These are phyloP conservation scores for Calliphora vicina DNA, from an alignment of 1,140 invertebrate genomes.

Conservation along the genomic window DNA sequence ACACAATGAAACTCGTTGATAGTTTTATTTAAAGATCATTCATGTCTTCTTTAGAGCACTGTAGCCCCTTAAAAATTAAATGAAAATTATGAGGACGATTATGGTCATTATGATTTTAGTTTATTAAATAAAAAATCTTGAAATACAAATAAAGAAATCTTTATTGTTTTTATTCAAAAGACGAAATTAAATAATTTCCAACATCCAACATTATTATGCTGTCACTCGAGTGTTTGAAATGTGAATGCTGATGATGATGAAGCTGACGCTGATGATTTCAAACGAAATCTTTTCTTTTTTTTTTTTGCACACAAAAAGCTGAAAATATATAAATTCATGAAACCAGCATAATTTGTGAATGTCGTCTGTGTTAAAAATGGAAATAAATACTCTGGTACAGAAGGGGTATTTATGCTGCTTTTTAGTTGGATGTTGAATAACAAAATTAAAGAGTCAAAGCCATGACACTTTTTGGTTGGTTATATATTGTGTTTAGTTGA, in stretches of 20 bases:
- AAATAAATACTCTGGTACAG: not conserved
- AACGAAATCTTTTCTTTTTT: not conserved
- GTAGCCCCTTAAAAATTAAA: not conserved
- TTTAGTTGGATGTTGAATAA: not conserved
- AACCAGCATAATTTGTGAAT: not conserved
- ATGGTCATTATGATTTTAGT: too few relatives aligned
- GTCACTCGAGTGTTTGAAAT: not conserved
- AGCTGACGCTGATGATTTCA: not conserved
- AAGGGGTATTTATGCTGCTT: not conserved
- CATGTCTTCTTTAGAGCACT: too few relatives aligned
- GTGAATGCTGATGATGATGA: too few relatives aligned
- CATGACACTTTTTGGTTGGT: not conserved
- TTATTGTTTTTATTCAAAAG: not conserved
- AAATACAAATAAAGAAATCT: not conserved
- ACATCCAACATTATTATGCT: not conserved
- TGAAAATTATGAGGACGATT: not conserved
- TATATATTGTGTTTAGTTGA: too few relatives aligned
- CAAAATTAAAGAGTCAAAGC: not conserved
- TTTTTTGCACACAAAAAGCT: not conserved
- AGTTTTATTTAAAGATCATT: too few relatives aligned
- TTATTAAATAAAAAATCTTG: too few relatives aligned
- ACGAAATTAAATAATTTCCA: not conserved
- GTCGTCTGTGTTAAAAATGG: not conserved
- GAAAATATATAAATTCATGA: not conserved
- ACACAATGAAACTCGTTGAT: not conserved